Evolutionary conservation across 2,797 vertebrate genomes (phyloP).

Genomic region (Mastacembelus armatus): DNA sequence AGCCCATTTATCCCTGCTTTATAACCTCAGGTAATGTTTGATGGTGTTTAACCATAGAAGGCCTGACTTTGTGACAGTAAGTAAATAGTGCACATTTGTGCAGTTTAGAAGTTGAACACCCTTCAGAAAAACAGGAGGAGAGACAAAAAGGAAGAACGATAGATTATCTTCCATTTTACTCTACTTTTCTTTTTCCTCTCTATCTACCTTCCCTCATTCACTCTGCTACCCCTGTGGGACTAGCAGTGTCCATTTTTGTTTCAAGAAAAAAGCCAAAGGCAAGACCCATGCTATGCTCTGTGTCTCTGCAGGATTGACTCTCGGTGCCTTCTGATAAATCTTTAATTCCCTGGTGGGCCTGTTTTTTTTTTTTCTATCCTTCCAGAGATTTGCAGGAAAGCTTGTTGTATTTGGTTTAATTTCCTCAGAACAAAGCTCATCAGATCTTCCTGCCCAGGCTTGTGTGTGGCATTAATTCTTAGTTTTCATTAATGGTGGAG

Average conservation of each 20-base stretch:
- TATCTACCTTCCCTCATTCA: conserved; percentile 38
- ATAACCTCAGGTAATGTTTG: conserved; percentile 39
- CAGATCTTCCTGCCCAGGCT: conserved; percentile 78
- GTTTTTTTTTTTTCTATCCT: conserved; percentile 67
- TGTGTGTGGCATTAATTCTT: conserved; percentile 83
- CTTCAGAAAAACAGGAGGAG: conserved; percentile 11
- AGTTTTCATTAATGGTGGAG: conserved; percentile 86
- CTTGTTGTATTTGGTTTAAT: conserved; percentile 85
- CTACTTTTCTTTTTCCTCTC: conserved; percentile 7
- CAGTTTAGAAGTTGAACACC: conserved; percentile 17
- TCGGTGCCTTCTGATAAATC: conserved; percentile 78
- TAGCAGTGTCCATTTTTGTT: conserved; percentile 50
- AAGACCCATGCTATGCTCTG: conserved; percentile 62
- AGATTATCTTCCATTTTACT: conserved; percentile 30
- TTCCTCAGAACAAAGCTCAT: conserved; percentile 85
- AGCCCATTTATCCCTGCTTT: conserved; percentile 37
- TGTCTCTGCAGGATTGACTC: conserved; percentile 60
- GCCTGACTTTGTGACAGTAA: conserved; percentile 12
- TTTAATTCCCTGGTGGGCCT: conserved; percentile 75
- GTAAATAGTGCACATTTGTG: conserved; percentile 40
- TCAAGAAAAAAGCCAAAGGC: conserved; percentile 58
- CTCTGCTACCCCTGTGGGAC: conserved; percentile 25
- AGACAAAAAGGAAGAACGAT: conserved; percentile 1
- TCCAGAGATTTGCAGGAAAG: conserved; percentile 69
- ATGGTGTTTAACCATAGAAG: conserved; percentile 28